Percentiles rank a stretch among this genome's conserved stretches.
Evolutionary conservation across 2,113 vertebrate species (phyloP).

Genomic region (Gorsachius goisagi): DNA sequence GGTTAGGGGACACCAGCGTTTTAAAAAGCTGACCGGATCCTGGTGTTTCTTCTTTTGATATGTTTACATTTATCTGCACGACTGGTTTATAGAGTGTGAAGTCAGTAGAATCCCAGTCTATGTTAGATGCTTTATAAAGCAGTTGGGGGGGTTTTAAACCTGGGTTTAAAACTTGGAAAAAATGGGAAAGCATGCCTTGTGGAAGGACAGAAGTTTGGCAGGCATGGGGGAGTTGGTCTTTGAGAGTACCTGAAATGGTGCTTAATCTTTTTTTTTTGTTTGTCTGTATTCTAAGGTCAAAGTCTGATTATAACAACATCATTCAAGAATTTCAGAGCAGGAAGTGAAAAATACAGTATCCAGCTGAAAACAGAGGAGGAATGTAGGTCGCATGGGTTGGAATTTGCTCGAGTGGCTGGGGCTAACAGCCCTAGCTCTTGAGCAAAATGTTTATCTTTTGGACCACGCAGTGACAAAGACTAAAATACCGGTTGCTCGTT

Average conservation of each 20-base stretch:
- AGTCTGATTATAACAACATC: not conserved
- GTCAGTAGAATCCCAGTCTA: fast-evolving
- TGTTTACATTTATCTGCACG: fast-evolving
- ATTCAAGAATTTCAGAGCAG: not conserved
- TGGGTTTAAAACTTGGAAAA: not conserved
- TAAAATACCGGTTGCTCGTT: not conserved
- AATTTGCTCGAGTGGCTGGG: not conserved
- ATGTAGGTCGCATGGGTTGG: not conserved
- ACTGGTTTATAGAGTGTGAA: fast-evolving
- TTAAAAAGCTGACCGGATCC: fast-evolving
- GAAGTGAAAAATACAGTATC: not conserved
- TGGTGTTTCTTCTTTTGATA: not conserved
- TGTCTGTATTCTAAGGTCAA: not conserved
- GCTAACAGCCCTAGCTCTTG: not conserved
- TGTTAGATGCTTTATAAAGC: fast-evolving
- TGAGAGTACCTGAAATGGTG: not conserved
- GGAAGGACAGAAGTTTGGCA: not conserved
- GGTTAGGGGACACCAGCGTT: fast-evolving
- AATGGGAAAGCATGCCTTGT: not conserved
- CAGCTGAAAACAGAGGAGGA: not conserved
- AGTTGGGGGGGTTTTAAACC: not conserved
- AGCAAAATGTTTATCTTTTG: not conserved
- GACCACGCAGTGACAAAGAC: not conserved
- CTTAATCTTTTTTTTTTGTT: not conserved
- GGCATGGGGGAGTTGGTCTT: fast-evolving